phyloP scores from a whole-genome alignment of 30 jellyfish, hydroid and myxozoan genomes.

The Aurelia sp. region DNA sequence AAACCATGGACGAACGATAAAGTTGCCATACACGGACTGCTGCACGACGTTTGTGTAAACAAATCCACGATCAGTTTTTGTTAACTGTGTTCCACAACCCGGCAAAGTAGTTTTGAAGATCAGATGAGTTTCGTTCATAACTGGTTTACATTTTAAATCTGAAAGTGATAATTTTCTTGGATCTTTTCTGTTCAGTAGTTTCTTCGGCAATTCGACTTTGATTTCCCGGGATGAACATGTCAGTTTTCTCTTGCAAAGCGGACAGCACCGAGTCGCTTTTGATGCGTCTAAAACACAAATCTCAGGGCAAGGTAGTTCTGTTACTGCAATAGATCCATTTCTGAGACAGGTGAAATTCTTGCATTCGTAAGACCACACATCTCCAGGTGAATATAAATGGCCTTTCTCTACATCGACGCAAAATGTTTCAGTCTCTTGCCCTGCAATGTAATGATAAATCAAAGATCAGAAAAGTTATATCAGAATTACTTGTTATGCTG shows the following conservation, averaged over 20 bases:
- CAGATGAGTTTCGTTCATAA: slow-evolving; percentile 18
- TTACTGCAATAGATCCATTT: not conserved
- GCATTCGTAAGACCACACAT: slow-evolving; percentile 3
- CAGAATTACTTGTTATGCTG: no score
- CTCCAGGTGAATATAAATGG: slow-evolving; percentile 5
- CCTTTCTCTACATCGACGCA: not conserved
- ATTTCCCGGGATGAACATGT: slow-evolving; percentile 40
- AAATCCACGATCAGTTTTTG: slow-evolving; percentile 19
- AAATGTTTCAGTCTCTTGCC: not conserved
- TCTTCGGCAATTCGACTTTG: slow-evolving; percentile 31
- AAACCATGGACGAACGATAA: slow-evolving; percentile 35
- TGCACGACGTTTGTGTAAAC: slow-evolving; percentile 35
- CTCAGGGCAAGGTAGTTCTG: not conserved
- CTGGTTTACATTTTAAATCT: slow-evolving; percentile 40
- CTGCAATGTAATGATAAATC: not conserved
- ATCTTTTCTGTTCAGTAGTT: slow-evolving; percentile 6
- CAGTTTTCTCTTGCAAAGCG: slow-evolving; percentile 26
- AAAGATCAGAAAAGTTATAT: no score
- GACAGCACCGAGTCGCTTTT: slow-evolving; percentile 24
- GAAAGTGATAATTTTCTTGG: slow-evolving; percentile 5
- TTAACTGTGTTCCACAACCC: slow-evolving; percentile 31
- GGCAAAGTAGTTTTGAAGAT: slow-evolving; percentile 26
- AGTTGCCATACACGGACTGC: not conserved
- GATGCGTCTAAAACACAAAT: not conserved
- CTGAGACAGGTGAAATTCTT: not conserved